phyloP scores from a whole-genome alignment of 2,888 invertebrate species.

The Hypsopygia costalis region DNA sequence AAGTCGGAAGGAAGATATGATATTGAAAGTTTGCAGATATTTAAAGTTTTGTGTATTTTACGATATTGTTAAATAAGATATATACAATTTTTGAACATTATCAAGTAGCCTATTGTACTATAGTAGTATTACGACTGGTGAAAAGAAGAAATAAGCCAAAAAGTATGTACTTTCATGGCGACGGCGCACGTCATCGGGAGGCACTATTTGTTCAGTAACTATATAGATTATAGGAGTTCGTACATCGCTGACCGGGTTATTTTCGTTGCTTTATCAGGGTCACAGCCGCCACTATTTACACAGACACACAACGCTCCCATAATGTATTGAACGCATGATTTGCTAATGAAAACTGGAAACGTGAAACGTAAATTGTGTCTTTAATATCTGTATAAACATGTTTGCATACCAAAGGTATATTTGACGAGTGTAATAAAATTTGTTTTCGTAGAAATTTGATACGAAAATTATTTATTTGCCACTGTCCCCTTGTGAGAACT shows the following conservation, averaged over 20 bases:
- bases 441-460: too few species aligned
- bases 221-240: slow-evolving; percentile 49
- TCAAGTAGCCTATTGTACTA: too few species aligned
- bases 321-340: slow-evolving; percentile 11
- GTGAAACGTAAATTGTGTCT: neutral
- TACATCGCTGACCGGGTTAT: slow-evolving; percentile 54
- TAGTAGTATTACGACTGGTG: too few species aligned
- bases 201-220: slow-evolving; percentile 41
- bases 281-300: slow-evolving; percentile 43
- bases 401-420: too few species aligned
- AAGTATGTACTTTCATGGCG: slow-evolving; percentile 8
- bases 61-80: too few species aligned
- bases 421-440: too few species aligned
- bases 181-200: slow-evolving; percentile 15
- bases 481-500: too few species aligned
- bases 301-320: slow-evolving; percentile 27
- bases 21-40: too few species aligned
- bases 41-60: too few species aligned
- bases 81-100: too few species aligned
- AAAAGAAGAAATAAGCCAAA: neutral
- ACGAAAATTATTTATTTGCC: too few species aligned
- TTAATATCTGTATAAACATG: neutral
- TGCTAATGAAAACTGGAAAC: slow-evolving; percentile 6
- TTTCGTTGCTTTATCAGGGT: slow-evolving; percentile 70
- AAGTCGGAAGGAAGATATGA: too few species aligned